phyloP scores from a whole-genome alignment of 64 coral and sea anemone species.

The Montipora efflorescens region DNA sequence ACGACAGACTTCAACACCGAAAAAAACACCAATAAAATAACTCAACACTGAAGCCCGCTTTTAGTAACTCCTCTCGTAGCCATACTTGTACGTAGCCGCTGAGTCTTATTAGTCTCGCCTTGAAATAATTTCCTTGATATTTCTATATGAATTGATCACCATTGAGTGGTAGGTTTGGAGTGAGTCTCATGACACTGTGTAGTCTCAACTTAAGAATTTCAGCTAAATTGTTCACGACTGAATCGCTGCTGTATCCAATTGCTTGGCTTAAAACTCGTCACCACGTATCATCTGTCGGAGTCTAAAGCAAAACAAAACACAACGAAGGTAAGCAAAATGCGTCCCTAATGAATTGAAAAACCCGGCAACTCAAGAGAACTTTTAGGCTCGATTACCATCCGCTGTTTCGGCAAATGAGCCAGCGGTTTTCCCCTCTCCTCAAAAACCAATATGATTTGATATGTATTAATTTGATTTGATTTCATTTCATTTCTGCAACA shows the following conservation, averaged over 20 bases:
- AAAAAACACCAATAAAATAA: no score
- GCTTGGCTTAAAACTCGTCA: slow-evolving; percentile 41
- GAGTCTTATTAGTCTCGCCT: neutral
- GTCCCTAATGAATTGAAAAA: neutral
- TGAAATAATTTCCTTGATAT: neutral
- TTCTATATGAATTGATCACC: neutral
- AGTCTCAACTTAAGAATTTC: neutral
- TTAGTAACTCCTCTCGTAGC: neutral
- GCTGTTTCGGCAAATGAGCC: no score
- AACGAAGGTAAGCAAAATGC: neutral
- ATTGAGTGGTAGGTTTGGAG: neutral
- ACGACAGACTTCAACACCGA: neutral
- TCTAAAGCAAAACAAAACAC: slow-evolving; percentile 26
- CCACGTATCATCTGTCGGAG: slow-evolving; percentile 83
- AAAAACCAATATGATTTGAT: no score
- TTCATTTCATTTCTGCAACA: no score
- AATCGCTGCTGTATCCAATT: neutral
- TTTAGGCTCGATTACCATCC: no score
- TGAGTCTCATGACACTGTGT: neutral
- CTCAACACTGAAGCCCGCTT: neutral
- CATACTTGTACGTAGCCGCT: neutral
- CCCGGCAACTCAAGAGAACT: no score
- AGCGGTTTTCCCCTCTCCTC: no score
- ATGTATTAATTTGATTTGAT: no score
- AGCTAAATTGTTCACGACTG: neutral